phyloP scores from a whole-genome alignment of 1,140 invertebrate genomes.

The Dufourea novaeangliae region DNA sequence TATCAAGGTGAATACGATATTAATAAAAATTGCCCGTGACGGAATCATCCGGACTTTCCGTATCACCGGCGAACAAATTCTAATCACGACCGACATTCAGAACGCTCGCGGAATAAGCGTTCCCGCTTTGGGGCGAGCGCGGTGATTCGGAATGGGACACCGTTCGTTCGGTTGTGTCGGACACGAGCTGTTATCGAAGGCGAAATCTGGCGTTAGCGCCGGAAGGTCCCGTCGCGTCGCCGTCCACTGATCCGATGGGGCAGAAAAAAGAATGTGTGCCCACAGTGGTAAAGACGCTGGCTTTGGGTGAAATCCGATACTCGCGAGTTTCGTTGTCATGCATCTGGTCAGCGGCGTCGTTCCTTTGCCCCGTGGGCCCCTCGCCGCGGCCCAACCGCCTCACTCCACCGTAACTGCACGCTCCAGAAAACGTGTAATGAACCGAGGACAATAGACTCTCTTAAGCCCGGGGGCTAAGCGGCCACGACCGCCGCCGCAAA shows the following conservation, averaged over 20 bases:
- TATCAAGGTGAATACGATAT: too few relatives aligned
- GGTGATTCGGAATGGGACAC: too few relatives aligned
- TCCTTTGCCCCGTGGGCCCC: neutral
- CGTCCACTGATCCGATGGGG: neutral
- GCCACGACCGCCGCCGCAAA: slow-evolving; percentile 19
- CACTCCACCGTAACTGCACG: slow-evolving; percentile 1
- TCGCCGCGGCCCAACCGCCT: neutral
- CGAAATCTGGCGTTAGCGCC: too few relatives aligned
- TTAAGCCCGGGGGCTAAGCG: slow-evolving; percentile 42
- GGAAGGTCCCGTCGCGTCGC: neutral
- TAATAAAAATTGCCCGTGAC: too few relatives aligned
- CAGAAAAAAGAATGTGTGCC: too few relatives aligned
- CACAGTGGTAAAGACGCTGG: slow-evolving; percentile 35
- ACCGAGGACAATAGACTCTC: slow-evolving; percentile 48
- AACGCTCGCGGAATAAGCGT: too few relatives aligned
- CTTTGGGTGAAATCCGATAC: slow-evolving; percentile 55
- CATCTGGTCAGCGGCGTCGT: slow-evolving; percentile 43
- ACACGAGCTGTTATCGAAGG: too few relatives aligned
- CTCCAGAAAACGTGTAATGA: slow-evolving; percentile 48
- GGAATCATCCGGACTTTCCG: too few relatives aligned
- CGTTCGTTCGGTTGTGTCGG: too few relatives aligned
- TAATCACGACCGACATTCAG: too few relatives aligned
- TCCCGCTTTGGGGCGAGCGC: too few relatives aligned
- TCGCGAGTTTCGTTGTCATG: slow-evolving; percentile 46
- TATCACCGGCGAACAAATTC: too few relatives aligned